Conservation (phyloP, 2,797 vertebrate species). For the Gila robusta region DNA sequence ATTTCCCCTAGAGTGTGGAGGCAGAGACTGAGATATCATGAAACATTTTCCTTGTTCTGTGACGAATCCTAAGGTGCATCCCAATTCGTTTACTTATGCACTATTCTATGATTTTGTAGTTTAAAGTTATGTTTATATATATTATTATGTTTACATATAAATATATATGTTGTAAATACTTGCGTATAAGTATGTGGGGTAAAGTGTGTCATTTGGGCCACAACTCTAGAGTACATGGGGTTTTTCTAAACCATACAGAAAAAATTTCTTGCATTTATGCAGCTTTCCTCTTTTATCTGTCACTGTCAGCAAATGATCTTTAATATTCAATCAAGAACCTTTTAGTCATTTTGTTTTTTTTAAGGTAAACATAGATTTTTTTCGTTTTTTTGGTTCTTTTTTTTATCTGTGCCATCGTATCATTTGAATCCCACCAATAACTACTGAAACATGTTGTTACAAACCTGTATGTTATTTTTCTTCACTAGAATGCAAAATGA, state of each 20-base stretch:
- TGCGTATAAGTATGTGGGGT: background rate
- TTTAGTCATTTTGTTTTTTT: background rate
- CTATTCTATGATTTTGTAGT: too few species aligned
- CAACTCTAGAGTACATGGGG: background rate
- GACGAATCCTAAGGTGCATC: background rate
- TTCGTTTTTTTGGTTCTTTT: background rate
- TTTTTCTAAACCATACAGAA: slow-evolving; percentile 29
- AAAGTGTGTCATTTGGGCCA: background rate
- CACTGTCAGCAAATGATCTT: background rate
- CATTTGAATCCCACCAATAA: too few species aligned
- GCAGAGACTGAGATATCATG: background rate
- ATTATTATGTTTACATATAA: too few species aligned
- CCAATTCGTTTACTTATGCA: background rate
- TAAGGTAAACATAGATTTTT: background rate
- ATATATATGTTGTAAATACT: too few species aligned
- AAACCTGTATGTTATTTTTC: too few species aligned
- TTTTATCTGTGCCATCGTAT: background rate
- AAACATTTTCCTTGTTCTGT: background rate
- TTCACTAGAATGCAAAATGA: background rate
- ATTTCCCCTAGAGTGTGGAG: background rate
- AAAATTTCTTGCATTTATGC: slow-evolving; percentile 9
- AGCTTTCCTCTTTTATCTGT: background rate
- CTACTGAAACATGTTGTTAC: too few species aligned
- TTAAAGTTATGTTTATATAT: too few species aligned
- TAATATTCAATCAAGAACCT: background rate